These are phyloP conservation scores for Anisognathus igniventris DNA, from an alignment of 2,797 vertebrate species.

Conservation along the genomic window DNA sequence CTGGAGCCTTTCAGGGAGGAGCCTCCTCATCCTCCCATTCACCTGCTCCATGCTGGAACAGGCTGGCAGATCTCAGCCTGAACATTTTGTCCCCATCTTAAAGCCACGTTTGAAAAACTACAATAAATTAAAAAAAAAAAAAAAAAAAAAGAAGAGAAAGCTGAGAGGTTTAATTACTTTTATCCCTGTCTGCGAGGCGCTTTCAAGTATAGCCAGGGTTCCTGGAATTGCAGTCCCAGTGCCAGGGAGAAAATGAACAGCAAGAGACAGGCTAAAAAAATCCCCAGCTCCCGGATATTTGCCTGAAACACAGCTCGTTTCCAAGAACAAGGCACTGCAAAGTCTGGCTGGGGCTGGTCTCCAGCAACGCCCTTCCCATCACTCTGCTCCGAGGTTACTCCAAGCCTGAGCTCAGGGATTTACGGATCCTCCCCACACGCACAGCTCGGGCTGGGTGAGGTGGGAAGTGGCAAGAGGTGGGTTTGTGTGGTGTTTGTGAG, in stretches of 20 bases:
- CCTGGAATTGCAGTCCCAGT: slow-evolving; percentile 12
- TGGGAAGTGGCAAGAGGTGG: neutral
- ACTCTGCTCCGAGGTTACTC: neutral
- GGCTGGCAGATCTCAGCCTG: neutral
- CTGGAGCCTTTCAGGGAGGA: neutral
- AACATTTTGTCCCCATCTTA: neutral
- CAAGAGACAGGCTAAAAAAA: neutral
- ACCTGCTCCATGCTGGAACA: neutral
- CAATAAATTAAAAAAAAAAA: neutral
- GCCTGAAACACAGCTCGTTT: neutral
- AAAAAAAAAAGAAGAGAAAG: neutral
- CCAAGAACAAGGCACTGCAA: neutral
- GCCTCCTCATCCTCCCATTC: neutral
- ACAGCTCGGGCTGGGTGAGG: rapidly evolving
- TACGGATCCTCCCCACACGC: rapidly evolving
- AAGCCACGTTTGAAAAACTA: neutral
- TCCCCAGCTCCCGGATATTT: neutral
- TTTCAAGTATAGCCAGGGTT: neutral
- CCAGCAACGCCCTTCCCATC: neutral
- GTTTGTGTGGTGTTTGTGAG: no score
- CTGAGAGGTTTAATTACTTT: slow-evolving; percentile 40
- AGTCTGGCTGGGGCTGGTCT: neutral
- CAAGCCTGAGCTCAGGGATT: neutral
- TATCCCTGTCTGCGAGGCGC: neutral
- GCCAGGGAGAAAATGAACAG: slow-evolving; percentile 40